Conservation (phyloP, 1,140 invertebrate species). For the Ceratosolen solmsi region DNA sequence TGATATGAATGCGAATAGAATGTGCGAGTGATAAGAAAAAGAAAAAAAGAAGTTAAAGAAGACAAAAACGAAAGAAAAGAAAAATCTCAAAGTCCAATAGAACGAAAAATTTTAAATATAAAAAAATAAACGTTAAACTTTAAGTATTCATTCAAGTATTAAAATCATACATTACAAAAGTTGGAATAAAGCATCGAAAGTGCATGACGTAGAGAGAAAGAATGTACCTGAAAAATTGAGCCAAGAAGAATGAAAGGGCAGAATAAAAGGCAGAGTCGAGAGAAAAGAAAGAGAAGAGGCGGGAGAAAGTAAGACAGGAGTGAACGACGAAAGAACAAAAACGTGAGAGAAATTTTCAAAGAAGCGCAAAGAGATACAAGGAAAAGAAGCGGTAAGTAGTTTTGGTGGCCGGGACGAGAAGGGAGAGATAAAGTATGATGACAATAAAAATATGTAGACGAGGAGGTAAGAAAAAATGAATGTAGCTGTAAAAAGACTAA, state of each 20-base stretch:
- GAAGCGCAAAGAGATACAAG: not conserved
- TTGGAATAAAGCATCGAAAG: not conserved
- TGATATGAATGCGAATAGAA: too few relatives aligned
- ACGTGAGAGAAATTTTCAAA: slow-evolving; percentile 41
- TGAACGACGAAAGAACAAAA: not conserved
- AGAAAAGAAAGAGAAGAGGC: slow-evolving; percentile 5
- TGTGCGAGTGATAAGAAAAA: too few relatives aligned
- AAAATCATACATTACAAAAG: too few relatives aligned
- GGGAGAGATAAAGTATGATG: slow-evolving; percentile 14
- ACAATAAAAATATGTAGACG: not conserved
- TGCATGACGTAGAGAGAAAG: not conserved
- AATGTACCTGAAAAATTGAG: not conserved
- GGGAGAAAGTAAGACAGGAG: not conserved
- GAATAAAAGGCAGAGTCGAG: not conserved
- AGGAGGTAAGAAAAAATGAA: not conserved
- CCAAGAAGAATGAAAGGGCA: not conserved
- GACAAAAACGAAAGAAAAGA: not conserved
- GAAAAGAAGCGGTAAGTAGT: not conserved
- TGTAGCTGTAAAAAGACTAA: not conserved
- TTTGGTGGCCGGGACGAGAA: not conserved
- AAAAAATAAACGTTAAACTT: too few relatives aligned
- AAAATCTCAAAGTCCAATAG: too few relatives aligned
- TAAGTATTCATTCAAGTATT: too few relatives aligned
- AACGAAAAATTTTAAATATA: too few relatives aligned
- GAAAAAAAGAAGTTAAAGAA: too few relatives aligned